Base-by-base conservation (phyloP, 2,888 invertebrate genomes). In the Drosophila nr. perissopoda region DNA sequence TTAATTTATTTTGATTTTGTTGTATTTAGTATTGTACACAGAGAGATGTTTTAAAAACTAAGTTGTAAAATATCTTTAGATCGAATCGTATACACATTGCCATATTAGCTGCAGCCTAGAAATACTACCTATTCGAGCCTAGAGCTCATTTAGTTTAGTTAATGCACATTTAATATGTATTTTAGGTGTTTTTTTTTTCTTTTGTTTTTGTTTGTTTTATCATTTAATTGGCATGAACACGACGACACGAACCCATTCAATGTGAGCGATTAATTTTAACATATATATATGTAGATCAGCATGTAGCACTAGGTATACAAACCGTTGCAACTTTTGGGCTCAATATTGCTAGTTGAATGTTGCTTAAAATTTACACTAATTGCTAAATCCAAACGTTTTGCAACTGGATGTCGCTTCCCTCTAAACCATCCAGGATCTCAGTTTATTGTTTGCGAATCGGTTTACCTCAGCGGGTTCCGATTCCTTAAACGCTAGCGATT, bases 401-500 rank as follows among this genome's bases (percentile, higher is more conserved):
- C 46, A 16, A 59, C 46, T 34, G 58, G 46, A 36, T 42, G 60
- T 27, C 36, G 48, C 60, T 59, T 58, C 54, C 42, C 34, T 53
- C 53, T 42, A 63, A 62, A 40, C 25, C 42, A n/a, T 60, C 49
- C 48, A 53, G 54, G 57, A 56, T 68, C 51, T 82, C 68, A 49
- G 53, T 62, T 46, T 40, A 72, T 42, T 71, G 49, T 66, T 70
- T 65, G 31, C 72, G 91, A 91, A 91, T 90, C 92, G 90, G 92
- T 91, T 89, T 86, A 91, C 87, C 91, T 88, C 84, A 91, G 59
- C 34, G 89, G 91, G 87, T 91, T 89, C 90, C 91, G 91, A 90
- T 91, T 91, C 88, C 88, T 91, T 85, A 91, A 88, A 84, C 92
- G 92, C 91, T 93, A 93, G 92, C 93, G 93, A 90, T 91, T 93